Conservation (phyloP, 2,888 invertebrate species). For the Elaeidobius kamerunicus region DNA sequence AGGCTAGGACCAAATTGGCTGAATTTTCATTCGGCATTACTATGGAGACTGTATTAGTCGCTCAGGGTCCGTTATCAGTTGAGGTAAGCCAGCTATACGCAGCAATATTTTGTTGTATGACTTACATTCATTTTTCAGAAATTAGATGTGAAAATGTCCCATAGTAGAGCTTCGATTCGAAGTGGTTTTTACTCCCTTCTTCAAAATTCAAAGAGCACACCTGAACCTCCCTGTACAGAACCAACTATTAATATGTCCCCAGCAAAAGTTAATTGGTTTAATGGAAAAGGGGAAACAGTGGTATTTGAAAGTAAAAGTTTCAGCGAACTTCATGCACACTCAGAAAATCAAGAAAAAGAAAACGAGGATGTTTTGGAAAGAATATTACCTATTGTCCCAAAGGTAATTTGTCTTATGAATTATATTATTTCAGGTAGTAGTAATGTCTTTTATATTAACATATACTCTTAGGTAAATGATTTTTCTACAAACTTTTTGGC, state of each 20-base stretch:
- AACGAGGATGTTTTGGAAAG: conserved; percentile 56
- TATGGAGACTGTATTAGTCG: conserved; percentile 73
- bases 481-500: too few species aligned
- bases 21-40: conserved; percentile 72
- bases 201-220: conserved; percentile 44
- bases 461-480: too few species aligned
- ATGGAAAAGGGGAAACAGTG: conserved; percentile 10
- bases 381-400: conserved; percentile 76
- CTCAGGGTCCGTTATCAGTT: conserved; percentile 80
- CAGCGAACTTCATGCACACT: conserved; percentile 15
- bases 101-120: neutral
- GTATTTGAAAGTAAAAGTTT: conserved; percentile 26
- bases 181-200: conserved; percentile 57
- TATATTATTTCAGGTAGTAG: too few species aligned
- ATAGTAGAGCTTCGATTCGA: conserved; percentile 56
- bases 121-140: conserved; percentile 61
- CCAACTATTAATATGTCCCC: neutral
- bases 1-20: conserved; percentile 57
- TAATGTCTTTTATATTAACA: too few species aligned
- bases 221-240: neutral
- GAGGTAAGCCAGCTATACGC: conserved; percentile 56
- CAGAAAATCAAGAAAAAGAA: conserved; percentile 11
- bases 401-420: too few species aligned
- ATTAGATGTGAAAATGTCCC: conserved; percentile 61
- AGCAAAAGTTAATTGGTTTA: neutral